Base-by-base conservation (phyloP, 2,797 vertebrate genomes). In the Chelonia mydas region DNA sequence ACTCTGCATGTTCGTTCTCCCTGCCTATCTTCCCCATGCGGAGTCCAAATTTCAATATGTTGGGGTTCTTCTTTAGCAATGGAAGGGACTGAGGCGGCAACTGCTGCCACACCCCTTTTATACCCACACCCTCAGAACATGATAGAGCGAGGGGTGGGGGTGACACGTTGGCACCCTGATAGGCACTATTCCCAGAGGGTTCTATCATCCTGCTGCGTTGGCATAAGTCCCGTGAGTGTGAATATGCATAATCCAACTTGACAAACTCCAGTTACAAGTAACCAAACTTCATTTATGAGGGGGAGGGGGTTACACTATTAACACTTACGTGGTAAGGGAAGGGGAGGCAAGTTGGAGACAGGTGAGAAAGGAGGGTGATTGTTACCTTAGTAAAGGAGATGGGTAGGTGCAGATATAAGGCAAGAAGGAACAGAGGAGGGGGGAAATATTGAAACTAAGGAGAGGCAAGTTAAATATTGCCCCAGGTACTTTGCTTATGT, bases 391-490 rank as follows among this genome's bases (percentile, higher is more conserved):
- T 65, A 93, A 76, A 13, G 59, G 86, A 54, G 87, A 76, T 51
- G 51, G 21, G 6, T 91, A 94, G 95, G 96, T 86, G 96, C 95
- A 90, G 78, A 47, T 47, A 3, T 76, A 53, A 61, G 72, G 37
- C 89, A 78, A 59, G 49, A 92, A 45, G 78, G 49, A 95, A 47
- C 17, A 84, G 77, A 92, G 84, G n/a, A 91, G 31, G 19, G 54
- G 33, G 25, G 23, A 27, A 77, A 57, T 16, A 37, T n/a, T 68
- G 65, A 31, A 82, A 23, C 81, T 53, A 87, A 74, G 45, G 82
- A 93, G 23, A 33, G 92, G 7, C 53, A 72, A 53, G 92, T 68
- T 68, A 95, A 90, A 45, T 90, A 31, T 86, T 94, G 8, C n/a
- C 16, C 65, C 31, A 37, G 45, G 61, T 96, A n/a, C 53, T 95